Evolutionary conservation across 2,797 vertebrate species (phyloP).

Genomic region (Dryobates pubescens): DNA sequence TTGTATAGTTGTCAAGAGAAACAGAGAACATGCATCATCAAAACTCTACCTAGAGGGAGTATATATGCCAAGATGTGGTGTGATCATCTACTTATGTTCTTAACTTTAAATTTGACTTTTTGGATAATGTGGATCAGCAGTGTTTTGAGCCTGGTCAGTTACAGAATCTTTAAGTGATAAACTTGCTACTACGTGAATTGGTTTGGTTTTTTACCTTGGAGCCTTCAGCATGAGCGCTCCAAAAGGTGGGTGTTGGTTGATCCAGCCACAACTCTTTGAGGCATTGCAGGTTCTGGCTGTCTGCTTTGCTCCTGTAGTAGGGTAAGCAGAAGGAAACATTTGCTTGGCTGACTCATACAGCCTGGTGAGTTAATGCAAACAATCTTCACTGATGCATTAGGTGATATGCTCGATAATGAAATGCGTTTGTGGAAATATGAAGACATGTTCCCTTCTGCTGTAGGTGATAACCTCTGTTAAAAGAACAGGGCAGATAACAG

Average conservation of each 20-base stretch:
- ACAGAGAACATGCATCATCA: neutral
- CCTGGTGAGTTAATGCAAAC: neutral
- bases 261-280: neutral
- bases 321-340: neutral
- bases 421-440: neutral
- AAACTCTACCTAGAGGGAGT: neutral
- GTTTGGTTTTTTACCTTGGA: slow-evolving; percentile 38
- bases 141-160: slow-evolving; percentile 16
- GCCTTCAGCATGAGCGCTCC: slow-evolving; percentile 32
- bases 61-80: neutral
- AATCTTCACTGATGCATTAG: neutral
- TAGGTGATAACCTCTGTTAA: neutral
- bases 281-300: neutral
- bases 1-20: neutral
- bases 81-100: neutral
- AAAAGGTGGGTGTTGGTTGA: slow-evolving; percentile 49
- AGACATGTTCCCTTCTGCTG: neutral
- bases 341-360: neutral
- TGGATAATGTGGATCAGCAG: slow-evolving; percentile 3
- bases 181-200: slow-evolving; percentile 4
- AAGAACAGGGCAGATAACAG: neutral
- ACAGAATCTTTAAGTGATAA: slow-evolving; percentile 19
- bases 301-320: neutral
- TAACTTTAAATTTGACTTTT: neutral
- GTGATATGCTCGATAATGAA: neutral